These are phyloP conservation scores for Ptilorrhoa leucosticta DNA, from an alignment of 2,113 vertebrate species.

Conservation along the genomic window DNA sequence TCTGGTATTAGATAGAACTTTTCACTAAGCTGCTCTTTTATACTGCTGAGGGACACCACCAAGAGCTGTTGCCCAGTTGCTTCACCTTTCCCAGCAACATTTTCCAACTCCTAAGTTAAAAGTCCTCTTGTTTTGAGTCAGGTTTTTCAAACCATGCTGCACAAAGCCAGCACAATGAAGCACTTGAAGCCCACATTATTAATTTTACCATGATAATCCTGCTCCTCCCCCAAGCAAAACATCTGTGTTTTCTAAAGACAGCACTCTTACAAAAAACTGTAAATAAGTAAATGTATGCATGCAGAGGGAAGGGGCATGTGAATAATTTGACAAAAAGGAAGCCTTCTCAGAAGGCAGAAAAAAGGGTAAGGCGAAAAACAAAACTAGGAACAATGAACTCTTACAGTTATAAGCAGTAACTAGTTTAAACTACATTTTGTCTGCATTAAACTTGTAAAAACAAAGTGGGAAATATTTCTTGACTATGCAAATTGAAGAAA, in stretches of 20 bases:
- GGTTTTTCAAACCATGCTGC: not conserved
- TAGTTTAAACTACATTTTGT: not conserved
- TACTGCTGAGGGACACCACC: not conserved
- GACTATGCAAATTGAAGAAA: constrained; percentile 39
- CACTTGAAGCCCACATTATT: not conserved
- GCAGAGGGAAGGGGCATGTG: not conserved
- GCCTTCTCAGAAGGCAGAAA: not conserved
- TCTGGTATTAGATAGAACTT: not conserved
- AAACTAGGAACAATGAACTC: not conserved
- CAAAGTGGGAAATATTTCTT: constrained; percentile 19
- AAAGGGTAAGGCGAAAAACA: not conserved
- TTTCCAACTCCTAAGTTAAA: not conserved
- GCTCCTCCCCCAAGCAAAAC: constrained; percentile 14
- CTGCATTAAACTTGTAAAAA: not conserved
- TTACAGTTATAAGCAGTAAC: not conserved
- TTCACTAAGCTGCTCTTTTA: not conserved
- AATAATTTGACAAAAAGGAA: not conserved
- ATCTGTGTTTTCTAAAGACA: not conserved
- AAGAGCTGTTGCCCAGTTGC: not conserved
- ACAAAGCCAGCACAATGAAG: not conserved
- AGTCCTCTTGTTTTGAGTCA: not conserved
- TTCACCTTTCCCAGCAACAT: not conserved
- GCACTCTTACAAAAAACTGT: not conserved
- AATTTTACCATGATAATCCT: not conserved
- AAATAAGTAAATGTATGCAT: not conserved